Evolutionary conservation across 2,888 invertebrate species (phyloP).

Genomic region (Pristionchus arcanus): DNA sequence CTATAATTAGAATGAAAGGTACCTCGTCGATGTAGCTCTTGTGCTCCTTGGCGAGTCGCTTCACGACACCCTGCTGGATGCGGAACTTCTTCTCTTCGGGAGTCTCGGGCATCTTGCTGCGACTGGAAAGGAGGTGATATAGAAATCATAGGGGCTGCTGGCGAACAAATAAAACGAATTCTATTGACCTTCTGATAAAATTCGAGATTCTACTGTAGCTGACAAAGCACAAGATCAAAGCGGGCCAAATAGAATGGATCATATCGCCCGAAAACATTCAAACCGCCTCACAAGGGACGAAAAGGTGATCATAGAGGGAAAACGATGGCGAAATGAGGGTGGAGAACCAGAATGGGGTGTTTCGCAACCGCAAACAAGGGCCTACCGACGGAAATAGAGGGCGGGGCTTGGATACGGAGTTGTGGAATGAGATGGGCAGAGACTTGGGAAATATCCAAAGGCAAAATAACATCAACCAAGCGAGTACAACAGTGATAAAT

Average conservation of each 20-base stretch:
- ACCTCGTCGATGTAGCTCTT: slow-evolving; percentile 55
- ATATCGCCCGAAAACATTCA: too few relatives aligned
- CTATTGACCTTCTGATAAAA: too few relatives aligned
- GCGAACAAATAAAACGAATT: background rate
- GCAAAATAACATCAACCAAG: background rate
- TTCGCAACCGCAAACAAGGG: slow-evolving; percentile 38
- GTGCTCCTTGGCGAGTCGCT: slow-evolving; percentile 54
- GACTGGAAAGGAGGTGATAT: background rate
- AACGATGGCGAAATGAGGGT: background rate
- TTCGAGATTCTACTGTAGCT: too few relatives aligned
- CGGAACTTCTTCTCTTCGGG: slow-evolving; percentile 56
- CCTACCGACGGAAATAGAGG: slow-evolving; percentile 2
- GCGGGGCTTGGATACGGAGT: background rate
- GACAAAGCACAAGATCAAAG: too few relatives aligned
- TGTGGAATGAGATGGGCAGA: background rate
- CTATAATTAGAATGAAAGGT: background rate
- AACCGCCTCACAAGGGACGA: background rate
- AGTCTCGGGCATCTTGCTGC: slow-evolving; percentile 47
- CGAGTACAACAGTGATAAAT: background rate
- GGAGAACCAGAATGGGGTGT: background rate
- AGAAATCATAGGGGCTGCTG: background rate
- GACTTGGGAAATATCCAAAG: background rate
- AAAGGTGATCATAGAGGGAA: background rate
- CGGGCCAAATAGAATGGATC: too few relatives aligned
- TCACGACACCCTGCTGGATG: slow-evolving; percentile 54